Evolutionary conservation across 2,113 vertebrate genomes (phyloP).

Genomic region (Sterna hirundo): DNA sequence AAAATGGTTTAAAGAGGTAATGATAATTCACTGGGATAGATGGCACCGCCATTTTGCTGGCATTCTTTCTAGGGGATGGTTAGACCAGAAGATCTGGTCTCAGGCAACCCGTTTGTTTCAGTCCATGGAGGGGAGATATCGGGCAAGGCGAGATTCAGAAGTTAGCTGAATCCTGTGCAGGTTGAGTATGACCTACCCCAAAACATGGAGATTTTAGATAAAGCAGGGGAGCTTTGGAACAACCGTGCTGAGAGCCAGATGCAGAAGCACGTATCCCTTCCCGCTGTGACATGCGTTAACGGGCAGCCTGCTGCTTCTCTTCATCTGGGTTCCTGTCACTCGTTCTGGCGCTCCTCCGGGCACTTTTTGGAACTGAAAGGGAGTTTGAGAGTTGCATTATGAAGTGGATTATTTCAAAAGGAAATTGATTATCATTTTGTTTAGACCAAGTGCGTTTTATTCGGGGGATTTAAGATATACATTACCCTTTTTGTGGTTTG

Average conservation of each 20-base stretch:
- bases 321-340: background rate
- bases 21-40: background rate
- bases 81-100: background rate
- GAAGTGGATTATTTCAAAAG: background rate
- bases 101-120: background rate
- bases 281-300: accelerated
- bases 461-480: background rate
- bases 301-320: background rate
- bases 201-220: background rate
- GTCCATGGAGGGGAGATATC: background rate
- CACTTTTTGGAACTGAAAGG: background rate
- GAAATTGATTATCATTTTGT: background rate
- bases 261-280: background rate
- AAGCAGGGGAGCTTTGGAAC: background rate
- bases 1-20: background rate
- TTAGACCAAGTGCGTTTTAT: background rate
- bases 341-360: background rate
- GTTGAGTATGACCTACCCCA: background rate
- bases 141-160: background rate
- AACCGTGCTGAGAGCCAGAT: background rate
- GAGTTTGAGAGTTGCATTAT: background rate
- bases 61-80: background rate
- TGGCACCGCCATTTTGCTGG: background rate
- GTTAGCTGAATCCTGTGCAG: background rate
- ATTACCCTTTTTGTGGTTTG: background rate